Evolutionary conservation across 2,797 vertebrate species (phyloP).

Genomic region (Morus bassanus): DNA sequence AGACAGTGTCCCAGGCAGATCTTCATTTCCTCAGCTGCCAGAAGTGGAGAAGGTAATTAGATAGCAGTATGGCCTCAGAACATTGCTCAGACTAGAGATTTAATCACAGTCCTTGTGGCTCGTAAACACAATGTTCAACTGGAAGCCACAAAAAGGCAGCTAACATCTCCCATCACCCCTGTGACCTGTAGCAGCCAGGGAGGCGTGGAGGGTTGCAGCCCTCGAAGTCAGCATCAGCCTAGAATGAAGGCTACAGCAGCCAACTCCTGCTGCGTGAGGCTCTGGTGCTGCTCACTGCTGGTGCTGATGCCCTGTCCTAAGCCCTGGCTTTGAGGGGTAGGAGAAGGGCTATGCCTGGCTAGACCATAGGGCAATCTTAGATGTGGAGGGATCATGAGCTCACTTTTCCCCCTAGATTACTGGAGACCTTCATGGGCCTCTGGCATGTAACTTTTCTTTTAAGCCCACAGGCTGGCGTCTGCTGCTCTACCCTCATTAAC

Average conservation of each 20-base stretch:
- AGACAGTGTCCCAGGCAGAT: slow-evolving; percentile 16
- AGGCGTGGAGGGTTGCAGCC: neutral
- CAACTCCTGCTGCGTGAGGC: neutral
- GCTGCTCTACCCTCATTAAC: neutral
- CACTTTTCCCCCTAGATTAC: neutral
- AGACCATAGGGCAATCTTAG: neutral
- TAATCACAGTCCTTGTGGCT: slow-evolving; percentile 19
- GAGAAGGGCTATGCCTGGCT: neutral
- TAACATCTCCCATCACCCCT: neutral
- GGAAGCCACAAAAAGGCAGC: neutral
- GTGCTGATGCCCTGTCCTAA: neutral
- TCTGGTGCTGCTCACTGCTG: neutral
- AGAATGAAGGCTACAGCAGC: neutral
- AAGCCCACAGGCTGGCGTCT: neutral
- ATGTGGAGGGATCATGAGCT: neutral
- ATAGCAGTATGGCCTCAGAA: slow-evolving; percentile 24
- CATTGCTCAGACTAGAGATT: slow-evolving; percentile 24
- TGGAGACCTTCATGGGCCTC: neutral
- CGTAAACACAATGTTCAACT: neutral
- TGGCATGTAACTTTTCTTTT: neutral
- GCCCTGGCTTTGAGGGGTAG: neutral
- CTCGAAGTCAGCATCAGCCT: neutral
- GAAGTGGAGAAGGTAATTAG: slow-evolving; percentile 23
- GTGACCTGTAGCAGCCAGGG: neutral
- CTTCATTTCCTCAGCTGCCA: slow-evolving; percentile 31